Conservation (phyloP, 2,797 vertebrate species). For the Gymnothorax reevesii region DNA sequence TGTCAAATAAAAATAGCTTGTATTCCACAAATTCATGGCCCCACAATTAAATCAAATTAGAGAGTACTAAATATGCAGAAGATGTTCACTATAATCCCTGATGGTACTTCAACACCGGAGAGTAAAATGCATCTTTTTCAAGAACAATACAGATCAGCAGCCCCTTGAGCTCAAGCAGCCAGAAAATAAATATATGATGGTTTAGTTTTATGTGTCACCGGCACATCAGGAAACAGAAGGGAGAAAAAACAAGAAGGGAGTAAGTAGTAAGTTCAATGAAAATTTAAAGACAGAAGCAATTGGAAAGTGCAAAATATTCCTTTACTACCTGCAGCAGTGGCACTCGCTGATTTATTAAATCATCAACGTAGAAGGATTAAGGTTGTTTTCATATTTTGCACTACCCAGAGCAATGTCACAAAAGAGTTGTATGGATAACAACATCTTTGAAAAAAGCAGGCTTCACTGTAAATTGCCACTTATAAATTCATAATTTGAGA, state of each 20-base stretch:
- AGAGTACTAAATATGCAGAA: not conserved
- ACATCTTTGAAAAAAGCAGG: not conserved
- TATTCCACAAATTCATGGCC: not conserved
- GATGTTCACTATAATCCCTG: not conserved
- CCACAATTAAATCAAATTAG: not conserved
- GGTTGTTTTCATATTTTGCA: not conserved
- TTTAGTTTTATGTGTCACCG: slow-evolving; percentile 52
- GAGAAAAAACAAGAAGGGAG: slow-evolving; percentile 56
- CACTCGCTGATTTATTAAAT: not conserved
- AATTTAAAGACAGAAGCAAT: not conserved
- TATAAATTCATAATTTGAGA: not conserved
- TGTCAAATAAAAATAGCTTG: not conserved
- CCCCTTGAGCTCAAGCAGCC: not conserved
- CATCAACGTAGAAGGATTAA: not conserved
- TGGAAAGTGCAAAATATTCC: not conserved
- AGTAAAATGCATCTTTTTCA: not conserved
- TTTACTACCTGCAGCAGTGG: not conserved
- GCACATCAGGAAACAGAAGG: slow-evolving; percentile 38
- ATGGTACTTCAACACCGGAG: not conserved
- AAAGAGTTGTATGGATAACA: not conserved
- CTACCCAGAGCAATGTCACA: not conserved
- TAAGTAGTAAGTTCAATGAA: slow-evolving; percentile 58
- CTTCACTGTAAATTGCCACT: not conserved
- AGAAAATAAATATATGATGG: not conserved
- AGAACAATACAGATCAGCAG: slow-evolving; percentile 33